phyloP scores from a whole-genome alignment of 2,113 vertebrate species.

The Hyaena hyaena region DNA sequence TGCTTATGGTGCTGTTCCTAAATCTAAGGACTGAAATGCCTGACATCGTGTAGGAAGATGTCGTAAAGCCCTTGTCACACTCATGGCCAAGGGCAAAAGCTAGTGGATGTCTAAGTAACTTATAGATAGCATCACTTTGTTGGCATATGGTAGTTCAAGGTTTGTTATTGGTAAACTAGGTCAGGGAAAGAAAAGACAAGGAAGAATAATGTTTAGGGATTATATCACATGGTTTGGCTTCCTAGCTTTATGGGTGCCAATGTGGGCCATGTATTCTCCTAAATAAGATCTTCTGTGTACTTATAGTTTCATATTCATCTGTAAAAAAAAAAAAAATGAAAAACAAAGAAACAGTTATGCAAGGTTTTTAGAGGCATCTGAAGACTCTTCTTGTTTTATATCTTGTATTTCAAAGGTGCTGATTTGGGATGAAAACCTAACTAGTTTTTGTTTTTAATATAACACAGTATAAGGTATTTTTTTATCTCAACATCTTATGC shows the following conservation, averaged over 20 bases:
- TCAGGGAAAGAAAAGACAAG: neutral
- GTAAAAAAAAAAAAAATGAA: neutral
- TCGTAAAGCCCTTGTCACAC: neutral
- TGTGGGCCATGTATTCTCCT: neutral
- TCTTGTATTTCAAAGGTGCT: neutral
- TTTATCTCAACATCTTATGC: neutral
- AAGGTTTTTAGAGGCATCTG: neutral
- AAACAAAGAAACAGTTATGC: neutral
- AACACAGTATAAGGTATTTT: neutral
- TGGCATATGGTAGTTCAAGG: neutral
- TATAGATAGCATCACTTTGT: neutral
- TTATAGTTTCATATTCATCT: neutral
- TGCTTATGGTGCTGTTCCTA: neutral
- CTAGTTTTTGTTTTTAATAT: conserved; percentile 15
- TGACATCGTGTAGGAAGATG: neutral
- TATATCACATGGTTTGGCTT: neutral
- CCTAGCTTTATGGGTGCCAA: neutral
- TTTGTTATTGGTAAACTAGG: neutral
- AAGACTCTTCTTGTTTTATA: neutral
- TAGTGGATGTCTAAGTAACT: neutral
- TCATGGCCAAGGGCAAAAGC: neutral
- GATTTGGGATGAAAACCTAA: neutral
- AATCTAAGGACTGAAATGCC: neutral
- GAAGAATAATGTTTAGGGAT: neutral
- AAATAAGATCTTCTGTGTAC: neutral